These are phyloP conservation scores for Oophaga sylvatica DNA, from an alignment of 2,797 vertebrate species.

Conservation along the genomic window DNA sequence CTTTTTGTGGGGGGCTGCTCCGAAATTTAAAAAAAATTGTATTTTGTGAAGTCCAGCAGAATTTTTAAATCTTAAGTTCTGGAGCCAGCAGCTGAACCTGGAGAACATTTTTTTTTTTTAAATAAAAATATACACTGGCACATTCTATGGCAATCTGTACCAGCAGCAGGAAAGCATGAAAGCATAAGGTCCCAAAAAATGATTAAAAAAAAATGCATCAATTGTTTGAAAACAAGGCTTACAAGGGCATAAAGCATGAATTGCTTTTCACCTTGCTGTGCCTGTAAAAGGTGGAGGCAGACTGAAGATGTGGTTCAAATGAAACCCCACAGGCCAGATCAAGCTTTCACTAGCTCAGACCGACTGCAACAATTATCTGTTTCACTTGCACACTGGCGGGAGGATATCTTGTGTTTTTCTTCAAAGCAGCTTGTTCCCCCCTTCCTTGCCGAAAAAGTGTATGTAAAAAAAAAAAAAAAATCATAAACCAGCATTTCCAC, in stretches of 20 bases:
- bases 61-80: no score
- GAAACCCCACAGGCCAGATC: neutral
- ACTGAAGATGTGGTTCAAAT: neutral
- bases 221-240: neutral
- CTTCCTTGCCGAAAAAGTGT: no score
- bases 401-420: no score
- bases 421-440: no score
- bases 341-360: neutral
- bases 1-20: no score
- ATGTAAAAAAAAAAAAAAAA: no score
- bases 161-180: neutral
- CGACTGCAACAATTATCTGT: neutral
- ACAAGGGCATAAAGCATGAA: neutral
- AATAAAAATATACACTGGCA: neutral
- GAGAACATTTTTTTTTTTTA: no score
- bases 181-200: no score
- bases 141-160: neutral
- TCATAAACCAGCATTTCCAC: no score
- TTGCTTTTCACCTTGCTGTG: neutral
- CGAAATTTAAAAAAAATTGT: no score
- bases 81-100: no score
- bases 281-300: neutral
- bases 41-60: no score
- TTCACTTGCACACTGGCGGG: neutral
- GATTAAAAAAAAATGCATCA: neutral